Conservation (phyloP, 2,113 vertebrate genomes). For the Misgurnus anguillicaudatus region DNA sequence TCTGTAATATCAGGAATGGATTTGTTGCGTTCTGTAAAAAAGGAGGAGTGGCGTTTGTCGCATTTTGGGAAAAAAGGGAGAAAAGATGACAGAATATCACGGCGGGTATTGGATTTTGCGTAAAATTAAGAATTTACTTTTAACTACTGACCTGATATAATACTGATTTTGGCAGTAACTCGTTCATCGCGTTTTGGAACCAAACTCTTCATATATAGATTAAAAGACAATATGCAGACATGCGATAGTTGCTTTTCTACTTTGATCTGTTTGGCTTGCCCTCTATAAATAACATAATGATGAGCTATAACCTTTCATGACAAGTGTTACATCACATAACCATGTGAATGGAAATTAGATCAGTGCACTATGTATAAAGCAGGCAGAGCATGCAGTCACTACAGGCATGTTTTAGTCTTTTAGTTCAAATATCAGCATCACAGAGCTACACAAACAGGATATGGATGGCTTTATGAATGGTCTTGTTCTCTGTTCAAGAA, state of each 20-base stretch:
- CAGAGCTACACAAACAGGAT: constrained; percentile 29
- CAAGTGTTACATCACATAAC: constrained; percentile 51
- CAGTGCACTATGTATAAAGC: constrained; percentile 30
- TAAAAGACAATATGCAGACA: constrained; percentile 49
- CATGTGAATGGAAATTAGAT: constrained; percentile 35
- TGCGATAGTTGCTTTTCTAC: constrained; percentile 36
- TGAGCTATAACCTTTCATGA: constrained; percentile 44
- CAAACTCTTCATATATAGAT: too few species aligned
- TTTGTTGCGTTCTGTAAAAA: too few species aligned
- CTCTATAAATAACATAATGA: constrained; percentile 53
- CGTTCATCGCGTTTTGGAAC: too few species aligned
- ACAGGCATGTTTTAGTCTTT: constrained; percentile 23
- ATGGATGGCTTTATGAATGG: constrained; percentile 41
- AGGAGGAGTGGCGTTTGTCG: too few species aligned
- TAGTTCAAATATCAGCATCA: constrained; percentile 32
- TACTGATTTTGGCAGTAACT: too few species aligned
- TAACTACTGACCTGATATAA: too few species aligned
- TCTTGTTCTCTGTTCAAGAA: constrained; percentile 37
- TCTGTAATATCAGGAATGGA: too few species aligned
- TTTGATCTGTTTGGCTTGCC: constrained; percentile 1
- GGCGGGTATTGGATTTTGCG: too few species aligned
- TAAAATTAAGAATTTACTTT: too few species aligned
- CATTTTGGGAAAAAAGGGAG: too few species aligned
- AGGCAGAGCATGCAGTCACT: not conserved
- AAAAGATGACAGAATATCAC: too few species aligned